Evolutionary conservation across 1,140 invertebrate species (phyloP), one percentile per base, ranked within the genome.

Genomic region (Harpegnathos saltator): DNA sequence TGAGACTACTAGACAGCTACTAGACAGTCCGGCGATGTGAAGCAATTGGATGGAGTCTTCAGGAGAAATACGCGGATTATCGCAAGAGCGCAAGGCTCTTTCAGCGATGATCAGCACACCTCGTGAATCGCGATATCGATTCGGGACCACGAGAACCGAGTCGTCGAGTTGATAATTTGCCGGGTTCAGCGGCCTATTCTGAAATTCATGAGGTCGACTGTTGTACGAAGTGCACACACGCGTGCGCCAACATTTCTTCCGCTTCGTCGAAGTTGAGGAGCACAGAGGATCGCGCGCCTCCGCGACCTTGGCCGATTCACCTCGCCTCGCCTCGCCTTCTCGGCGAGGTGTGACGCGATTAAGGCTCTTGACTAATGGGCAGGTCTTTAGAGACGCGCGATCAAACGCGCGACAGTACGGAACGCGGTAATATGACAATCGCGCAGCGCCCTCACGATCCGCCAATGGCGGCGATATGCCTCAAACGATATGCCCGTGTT

Each of bases 151-250:
- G 71, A n/a, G n/a, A n/a, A n/a, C n/a, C n/a, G n/a, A n/a, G n/a
- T 33, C 62, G 58, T 83, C 33, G 58, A 66, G 62, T 82, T 82
- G 82, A 87, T 81, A 71, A 61, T 69, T 85, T 83, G 69, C 82
- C 84, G 81, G 77, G 88, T 89, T 89, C 29, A 75, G 38, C 56
- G 12, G 61, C 22, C 59, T 24, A 52, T 77, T 69, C 84, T 85
- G 80, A 86, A 88, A 88, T 89, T 87, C 71, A 84, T 73, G 84
- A 88, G 80, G 65, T 9, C 59, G 38, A 65, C 59, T 59, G 24
- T 9, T 50, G 26, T 22, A n/a, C 17, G 4, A 5, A n/a, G n/a
- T n/a, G n/a, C n/a, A n/a, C n/a, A n/a, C n/a, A n/a, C n/a, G 19
- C 17, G 9, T 3, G 50, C 62, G 1, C 38, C 15, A 15, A 33